Conservation (phyloP, 2,888 invertebrate species). For the Pseudoips prasinana region DNA sequence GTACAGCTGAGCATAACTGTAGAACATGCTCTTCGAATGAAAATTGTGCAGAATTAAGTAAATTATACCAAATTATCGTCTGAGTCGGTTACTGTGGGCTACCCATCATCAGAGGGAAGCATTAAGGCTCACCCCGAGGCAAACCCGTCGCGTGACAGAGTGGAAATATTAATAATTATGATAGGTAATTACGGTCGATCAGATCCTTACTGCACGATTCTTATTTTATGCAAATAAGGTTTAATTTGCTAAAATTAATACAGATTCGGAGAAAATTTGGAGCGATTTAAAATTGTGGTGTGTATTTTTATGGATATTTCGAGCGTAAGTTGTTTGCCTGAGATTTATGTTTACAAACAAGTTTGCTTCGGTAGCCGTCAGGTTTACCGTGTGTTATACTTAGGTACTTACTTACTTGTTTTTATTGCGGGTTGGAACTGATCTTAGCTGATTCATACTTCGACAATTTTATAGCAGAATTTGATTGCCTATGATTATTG, state of each 20-base stretch:
- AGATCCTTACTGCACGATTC: conserved; percentile 39
- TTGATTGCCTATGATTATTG: too few relatives aligned
- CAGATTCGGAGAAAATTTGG: conserved; percentile 15
- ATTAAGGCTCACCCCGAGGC: conserved; percentile 52
- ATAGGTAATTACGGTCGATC: conserved; percentile 53
- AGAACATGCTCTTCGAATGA: conserved; percentile 67
- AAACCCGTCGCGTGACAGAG: conserved; percentile 63
- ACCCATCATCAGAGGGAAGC: conserved; percentile 55
- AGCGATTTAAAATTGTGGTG: conserved; percentile 20
- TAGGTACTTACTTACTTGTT: too few relatives aligned
- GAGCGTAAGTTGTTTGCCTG: not conserved
- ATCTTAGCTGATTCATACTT: too few relatives aligned
- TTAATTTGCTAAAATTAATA: conserved; percentile 35
- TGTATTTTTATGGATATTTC: conserved; percentile 8
- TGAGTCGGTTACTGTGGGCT: conserved; percentile 56
- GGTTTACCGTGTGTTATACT: not conserved
- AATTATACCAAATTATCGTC: conserved; percentile 77
- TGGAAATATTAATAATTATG: conserved; percentile 68
- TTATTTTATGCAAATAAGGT: conserved; percentile 50
- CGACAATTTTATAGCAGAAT: too few relatives aligned
- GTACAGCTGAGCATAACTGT: conserved; percentile 57
- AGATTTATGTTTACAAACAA: conserved; percentile 9
- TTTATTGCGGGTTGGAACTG: too few relatives aligned
- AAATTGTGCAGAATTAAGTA: conserved; percentile 74
- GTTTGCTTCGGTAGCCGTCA: not conserved